These are phyloP conservation scores for Achlya flavicornis DNA, from an alignment of 2,888 invertebrate species.

Conservation along the genomic window DNA sequence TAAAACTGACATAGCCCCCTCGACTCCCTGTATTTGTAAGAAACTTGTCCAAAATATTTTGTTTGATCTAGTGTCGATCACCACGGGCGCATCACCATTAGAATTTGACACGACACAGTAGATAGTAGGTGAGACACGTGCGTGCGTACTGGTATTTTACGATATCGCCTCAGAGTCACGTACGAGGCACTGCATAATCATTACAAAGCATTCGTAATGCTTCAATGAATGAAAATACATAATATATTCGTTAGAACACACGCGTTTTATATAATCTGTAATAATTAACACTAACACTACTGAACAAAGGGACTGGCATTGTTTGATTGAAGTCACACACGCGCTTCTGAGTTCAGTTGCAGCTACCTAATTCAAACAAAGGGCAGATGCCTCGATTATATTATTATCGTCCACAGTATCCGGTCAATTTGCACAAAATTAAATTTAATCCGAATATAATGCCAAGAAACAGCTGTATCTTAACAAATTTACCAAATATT, in stretches of 20 bases:
- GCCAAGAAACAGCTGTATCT: not conserved
- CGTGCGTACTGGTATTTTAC: slow-evolving; percentile 33
- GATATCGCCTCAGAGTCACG: slow-evolving; percentile 39
- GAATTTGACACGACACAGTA: slow-evolving; percentile 21
- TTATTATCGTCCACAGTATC: slow-evolving; percentile 19
- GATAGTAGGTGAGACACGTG: slow-evolving; percentile 38
- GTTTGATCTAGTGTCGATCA: not conserved
- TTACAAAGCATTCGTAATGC: slow-evolving; percentile 31
- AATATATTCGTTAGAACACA: not conserved
- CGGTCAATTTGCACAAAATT: slow-evolving; percentile 8
- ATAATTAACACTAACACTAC: not conserved
- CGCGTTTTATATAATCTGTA: not conserved
- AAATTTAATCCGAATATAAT: not conserved
- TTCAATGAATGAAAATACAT: slow-evolving; percentile 20
- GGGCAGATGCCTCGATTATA: slow-evolving; percentile 34
- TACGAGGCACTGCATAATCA: slow-evolving; percentile 37
- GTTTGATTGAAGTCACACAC: not conserved
- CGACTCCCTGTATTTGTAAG: too few relatives aligned
- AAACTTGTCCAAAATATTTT: too few relatives aligned
- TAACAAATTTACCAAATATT: not conserved
- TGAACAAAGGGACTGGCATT: slow-evolving; percentile 23
- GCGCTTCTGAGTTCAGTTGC: slow-evolving; percentile 21
- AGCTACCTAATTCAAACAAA: slow-evolving; percentile 28
- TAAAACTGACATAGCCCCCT: too few relatives aligned
- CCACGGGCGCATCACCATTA: slow-evolving; percentile 16